Conservation (phyloP, 2,888 invertebrate genomes). For the Pegoplata infirma region DNA sequence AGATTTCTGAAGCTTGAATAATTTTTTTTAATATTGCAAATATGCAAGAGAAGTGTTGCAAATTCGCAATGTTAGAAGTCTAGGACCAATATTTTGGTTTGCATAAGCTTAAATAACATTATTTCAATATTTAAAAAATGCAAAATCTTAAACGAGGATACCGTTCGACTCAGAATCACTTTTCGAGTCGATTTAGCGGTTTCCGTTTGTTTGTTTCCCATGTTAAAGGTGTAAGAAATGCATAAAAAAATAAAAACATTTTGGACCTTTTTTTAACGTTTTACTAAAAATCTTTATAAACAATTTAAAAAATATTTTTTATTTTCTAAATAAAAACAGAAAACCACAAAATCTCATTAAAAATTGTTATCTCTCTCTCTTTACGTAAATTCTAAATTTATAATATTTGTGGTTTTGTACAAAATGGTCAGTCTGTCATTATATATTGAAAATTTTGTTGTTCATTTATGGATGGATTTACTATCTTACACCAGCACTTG, state of each 20-base stretch:
- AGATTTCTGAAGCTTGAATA: too few relatives aligned
- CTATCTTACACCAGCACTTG: not conserved
- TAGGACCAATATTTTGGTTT: too few relatives aligned
- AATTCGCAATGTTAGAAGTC: too few relatives aligned
- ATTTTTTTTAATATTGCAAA: too few relatives aligned
- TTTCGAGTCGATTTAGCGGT: too few relatives aligned
- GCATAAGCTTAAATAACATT: too few relatives aligned
- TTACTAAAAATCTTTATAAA: not conserved
- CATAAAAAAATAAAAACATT: too few relatives aligned
- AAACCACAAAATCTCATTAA: conserved; percentile 61
- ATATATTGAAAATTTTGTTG: conserved; percentile 34
- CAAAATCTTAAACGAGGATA: not conserved
- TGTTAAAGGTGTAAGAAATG: not conserved
- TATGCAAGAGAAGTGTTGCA: too few relatives aligned
- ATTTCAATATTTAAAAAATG: too few relatives aligned
- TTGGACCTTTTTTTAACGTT: too few relatives aligned
- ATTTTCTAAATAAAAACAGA: not conserved
- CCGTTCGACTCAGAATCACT: too few relatives aligned
- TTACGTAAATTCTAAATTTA: conserved; percentile 42
- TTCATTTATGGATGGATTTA: too few relatives aligned
- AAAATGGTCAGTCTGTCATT: conserved; percentile 32
- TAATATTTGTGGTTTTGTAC: conserved; percentile 45
- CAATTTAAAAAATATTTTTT: not conserved
- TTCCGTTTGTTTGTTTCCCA: not conserved
- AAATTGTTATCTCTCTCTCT: conserved; percentile 49